Evolutionary conservation across 2,113 vertebrate genomes (phyloP).

Genomic region (Saimiri boliviensis): DNA sequence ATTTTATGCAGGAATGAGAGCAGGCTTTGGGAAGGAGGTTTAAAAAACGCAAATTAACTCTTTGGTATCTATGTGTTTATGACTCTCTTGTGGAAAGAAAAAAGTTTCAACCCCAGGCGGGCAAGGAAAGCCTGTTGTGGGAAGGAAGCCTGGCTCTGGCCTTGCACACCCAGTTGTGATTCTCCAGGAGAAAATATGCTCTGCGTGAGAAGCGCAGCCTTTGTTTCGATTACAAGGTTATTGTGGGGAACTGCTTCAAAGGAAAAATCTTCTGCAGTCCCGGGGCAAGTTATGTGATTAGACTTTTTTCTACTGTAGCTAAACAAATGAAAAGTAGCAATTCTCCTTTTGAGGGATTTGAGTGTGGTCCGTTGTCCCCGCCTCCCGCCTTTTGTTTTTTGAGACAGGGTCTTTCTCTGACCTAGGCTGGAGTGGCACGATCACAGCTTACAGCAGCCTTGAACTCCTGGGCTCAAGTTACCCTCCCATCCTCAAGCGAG

Average conservation of each 20-base stretch:
- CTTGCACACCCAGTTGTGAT: constrained; percentile 46
- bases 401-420: neutral
- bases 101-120: constrained; percentile 76
- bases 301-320: constrained; percentile 83
- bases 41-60: constrained; percentile 89
- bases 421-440: neutral
- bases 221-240: constrained; percentile 80
- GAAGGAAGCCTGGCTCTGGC: neutral
- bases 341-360: constrained; percentile 50
- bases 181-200: constrained; percentile 77
- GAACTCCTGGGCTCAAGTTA: neutral
- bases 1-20: constrained; percentile 90
- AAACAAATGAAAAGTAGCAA: constrained; percentile 82
- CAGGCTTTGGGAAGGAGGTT: constrained; percentile 87
- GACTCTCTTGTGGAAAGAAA: constrained; percentile 66
- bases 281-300: constrained; percentile 81
- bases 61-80: constrained; percentile 87
- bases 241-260: constrained; percentile 83
- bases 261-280: constrained; percentile 77
- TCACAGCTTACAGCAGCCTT: neutral
- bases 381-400: neutral
- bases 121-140: constrained; percentile 63
- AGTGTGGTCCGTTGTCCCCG: neutral
- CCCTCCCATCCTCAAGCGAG: neutral
- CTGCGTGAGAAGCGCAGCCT: constrained; percentile 74